Evolutionary conservation across 2,888 invertebrate genomes (phyloP), one percentile per base, ranked within the genome.

Genomic region (Xestoiulus laeticollis): DNA sequence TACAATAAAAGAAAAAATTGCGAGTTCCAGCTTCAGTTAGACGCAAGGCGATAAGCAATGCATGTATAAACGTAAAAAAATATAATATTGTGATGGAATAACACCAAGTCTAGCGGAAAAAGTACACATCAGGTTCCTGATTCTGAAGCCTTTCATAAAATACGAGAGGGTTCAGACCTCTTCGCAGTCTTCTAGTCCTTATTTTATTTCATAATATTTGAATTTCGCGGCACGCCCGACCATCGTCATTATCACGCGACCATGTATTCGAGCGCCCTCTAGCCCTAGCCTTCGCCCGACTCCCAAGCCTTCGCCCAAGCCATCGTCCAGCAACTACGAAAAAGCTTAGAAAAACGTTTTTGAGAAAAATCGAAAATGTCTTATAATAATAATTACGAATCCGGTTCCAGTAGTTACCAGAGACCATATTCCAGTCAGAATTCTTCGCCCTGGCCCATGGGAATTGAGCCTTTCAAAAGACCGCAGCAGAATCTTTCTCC

Each of bases 381-480:
- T 26, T 68, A 68, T 22, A 68, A 68, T n/a, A 48, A 48, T 19
- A 59, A n/a, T n/a, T 68, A 68, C 68, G 68, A 68, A 22, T 68
- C 68, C 68, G 26, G 68, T 22, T 68, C 68, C 68, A 68, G 68
- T 22, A 68, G 68, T 22, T 68, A 68, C 68, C 68, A 68, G 68
- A 68, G 68, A 22, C 26, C 68, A 0, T 68, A 68, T n/a, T 68
- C 68, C 68, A 10, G 22, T 6, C 68, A 68, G 68, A 22, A 22
- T 8, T 68, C 68, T 22, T 4, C 68, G 22, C 22, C 68, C 4
- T 68, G 68, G 68, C 68, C 68, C 22, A 68, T 68, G 68, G 68
- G 68, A 22, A 68, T 68, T 1, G 68, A 68, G 26, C 68, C 68
- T 22, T 68, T 68, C 68, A 10, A 22, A 6, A 68, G 68, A n/a